Percentiles rank a stretch among this genome's conserved stretches.
phyloP scores from a whole-genome alignment of 2,888 invertebrate species.

The Gymnosoma rotundatum region DNA sequence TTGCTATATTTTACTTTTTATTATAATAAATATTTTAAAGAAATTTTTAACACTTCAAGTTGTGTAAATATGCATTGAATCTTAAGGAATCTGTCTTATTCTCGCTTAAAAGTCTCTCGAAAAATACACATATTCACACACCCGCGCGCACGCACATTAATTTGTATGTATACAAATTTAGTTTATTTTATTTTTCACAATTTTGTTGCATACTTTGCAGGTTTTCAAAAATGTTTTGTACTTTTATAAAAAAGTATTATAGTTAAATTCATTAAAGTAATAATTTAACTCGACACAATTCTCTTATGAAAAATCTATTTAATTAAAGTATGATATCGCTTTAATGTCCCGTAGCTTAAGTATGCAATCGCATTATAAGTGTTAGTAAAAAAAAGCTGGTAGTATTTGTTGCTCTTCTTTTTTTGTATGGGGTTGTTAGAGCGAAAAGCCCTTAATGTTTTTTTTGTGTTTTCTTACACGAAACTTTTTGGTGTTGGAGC shows the following conservation, averaged over 20 bases:
- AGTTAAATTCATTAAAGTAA: neutral
- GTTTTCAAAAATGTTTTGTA: neutral
- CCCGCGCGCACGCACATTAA: slow-evolving; percentile 27
- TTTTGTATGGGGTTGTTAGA: slow-evolving; percentile 15
- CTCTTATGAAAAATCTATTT: slow-evolving; percentile 8
- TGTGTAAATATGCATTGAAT: neutral
- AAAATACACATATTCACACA: slow-evolving; percentile 21
- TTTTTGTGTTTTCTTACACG: neutral
- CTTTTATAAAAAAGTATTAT: neutral
- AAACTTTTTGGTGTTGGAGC: slow-evolving; percentile 23
- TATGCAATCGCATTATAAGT: slow-evolving; percentile 49
- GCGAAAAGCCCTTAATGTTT: neutral
- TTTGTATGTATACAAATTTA: slow-evolving; percentile 49
- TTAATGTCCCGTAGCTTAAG: slow-evolving; percentile 35
- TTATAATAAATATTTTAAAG: too few species aligned
- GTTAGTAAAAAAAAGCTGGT: slow-evolving; percentile 16
- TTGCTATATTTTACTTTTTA: too few species aligned
- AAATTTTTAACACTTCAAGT: neutral
- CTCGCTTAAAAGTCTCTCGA: neutral
- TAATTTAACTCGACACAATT: neutral
- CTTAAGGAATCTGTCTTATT: neutral
- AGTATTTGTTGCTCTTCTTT: slow-evolving; percentile 48
- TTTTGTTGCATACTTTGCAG: slow-evolving; percentile 20
- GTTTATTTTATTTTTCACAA: slow-evolving; percentile 15
- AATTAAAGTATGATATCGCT: slow-evolving; percentile 12